Evolutionary conservation across 2,888 invertebrate species (phyloP).

Genomic region (Nomada goodeniana): DNA sequence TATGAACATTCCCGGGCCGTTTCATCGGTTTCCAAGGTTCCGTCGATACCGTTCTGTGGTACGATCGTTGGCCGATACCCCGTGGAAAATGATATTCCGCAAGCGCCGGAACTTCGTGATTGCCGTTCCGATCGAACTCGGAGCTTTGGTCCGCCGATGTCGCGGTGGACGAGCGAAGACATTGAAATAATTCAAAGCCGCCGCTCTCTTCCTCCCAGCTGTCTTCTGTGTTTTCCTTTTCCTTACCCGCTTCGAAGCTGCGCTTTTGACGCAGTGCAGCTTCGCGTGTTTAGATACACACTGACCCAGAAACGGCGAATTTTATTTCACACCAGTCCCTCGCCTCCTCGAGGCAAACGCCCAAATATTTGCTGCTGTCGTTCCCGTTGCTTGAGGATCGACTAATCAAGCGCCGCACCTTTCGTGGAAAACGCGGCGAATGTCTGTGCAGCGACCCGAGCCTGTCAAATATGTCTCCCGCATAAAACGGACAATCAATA

Average conservation of each 20-base stretch:
- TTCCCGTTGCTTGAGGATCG: conserved; percentile 28
- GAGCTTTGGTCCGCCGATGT: too few species aligned
- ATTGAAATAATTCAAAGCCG: conserved; percentile 40
- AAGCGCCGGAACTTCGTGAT: conserved; percentile 34
- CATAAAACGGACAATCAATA: too few species aligned
- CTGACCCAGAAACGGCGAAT: conserved; percentile 64
- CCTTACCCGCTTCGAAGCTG: conserved; percentile 34
- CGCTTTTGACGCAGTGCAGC: conserved; percentile 57
- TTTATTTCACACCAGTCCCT: conserved; percentile 49
- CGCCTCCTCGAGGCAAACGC: conserved; percentile 42
- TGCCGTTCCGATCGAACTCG: conserved; percentile 19
- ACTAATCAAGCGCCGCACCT: conserved; percentile 22
- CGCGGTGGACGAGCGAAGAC: conserved; percentile 2
- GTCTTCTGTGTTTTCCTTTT: conserved; percentile 20
- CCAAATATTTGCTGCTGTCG: conserved; percentile 63
- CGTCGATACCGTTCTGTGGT: not conserved
- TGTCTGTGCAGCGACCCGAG: conserved; percentile 12
- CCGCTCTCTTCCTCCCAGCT: not conserved
- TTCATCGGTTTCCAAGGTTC: not conserved
- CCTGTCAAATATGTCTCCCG: not conserved
- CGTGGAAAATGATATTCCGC: conserved; percentile 1
- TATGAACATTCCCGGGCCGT: not conserved
- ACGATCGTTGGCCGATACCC: not conserved
- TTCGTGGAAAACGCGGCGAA: conserved; percentile 1
- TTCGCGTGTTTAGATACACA: conserved; percentile 60